phyloP scores from a whole-genome alignment of 2,113 vertebrate genomes.

The Raja brachyura region DNA sequence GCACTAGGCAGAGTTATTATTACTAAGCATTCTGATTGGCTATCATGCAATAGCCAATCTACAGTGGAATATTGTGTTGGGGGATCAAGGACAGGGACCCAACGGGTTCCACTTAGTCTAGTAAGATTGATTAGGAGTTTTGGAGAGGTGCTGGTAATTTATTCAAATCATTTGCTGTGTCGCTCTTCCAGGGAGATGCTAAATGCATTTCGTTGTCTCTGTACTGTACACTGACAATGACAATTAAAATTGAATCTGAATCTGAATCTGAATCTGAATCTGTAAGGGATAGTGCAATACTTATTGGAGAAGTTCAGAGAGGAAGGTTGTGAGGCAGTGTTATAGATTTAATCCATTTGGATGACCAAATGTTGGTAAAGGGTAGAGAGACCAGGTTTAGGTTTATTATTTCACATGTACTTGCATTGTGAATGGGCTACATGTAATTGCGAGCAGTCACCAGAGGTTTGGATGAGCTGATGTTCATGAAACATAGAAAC shows the following conservation, averaged over 20 bases:
- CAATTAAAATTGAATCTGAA: no score
- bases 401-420: rapidly evolving
- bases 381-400: neutral
- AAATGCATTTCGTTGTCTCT: no score
- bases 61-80: rapidly evolving
- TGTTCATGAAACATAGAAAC: neutral
- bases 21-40: no score
- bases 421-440: neutral
- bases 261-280: no score
- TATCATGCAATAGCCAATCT: no score
- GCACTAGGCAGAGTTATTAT: no score
- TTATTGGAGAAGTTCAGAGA: neutral
- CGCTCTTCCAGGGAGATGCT: no score
- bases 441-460: neutral
- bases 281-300: no score
- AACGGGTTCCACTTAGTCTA: rapidly evolving
- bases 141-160: no score
- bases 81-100: rapidly evolving
- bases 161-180: no score
- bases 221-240: no score
- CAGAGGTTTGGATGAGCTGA: neutral
- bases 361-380: neutral
- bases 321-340: neutral
- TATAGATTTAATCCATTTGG: neutral
- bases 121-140: neutral